Evolutionary conservation across 2,797 vertebrate genomes (phyloP), one percentile per base, ranked within the genome.

Genomic region (Zonotrichia albicollis): DNA sequence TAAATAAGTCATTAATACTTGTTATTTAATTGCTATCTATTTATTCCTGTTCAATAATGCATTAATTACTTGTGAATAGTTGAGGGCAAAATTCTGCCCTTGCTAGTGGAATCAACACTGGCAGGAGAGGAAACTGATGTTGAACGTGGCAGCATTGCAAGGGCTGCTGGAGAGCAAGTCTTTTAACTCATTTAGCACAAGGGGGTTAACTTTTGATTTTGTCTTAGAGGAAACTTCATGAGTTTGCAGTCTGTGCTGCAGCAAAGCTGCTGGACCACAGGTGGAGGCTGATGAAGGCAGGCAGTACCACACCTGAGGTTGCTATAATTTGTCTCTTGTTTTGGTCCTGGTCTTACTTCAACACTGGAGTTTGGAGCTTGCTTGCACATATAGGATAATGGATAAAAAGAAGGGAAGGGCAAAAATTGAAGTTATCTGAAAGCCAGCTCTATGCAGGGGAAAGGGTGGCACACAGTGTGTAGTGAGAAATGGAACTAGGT

Each of bases 31-130:
- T 98, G 96, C 94, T 94, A 96, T 96, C 87, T 97, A 97, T 98
- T 98, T 98, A 97, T 98, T 98, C 90, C 94, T 96, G 96, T 96
- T 96, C 94, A 97, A 97, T 98, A 98, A 98, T 97, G 91, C 58
- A 98, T 95, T 94, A 96, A 91, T 95, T 97, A 96, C 94, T 96
- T 89, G 87, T 96, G 96, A 97, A 96, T 95, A 96, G 96, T 97
- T 94, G 96, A 96, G 92, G 93, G 92, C 84, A 90, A 95, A 96
- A 93, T 91, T 36, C 48, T 92, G 53, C 85, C 89, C 95, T 96
- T 96, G 91, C 50, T 54, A 13, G 40, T 67, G 55, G 54, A 88
- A 53, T 74, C 84, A 75, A 46, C 42, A 54, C 36, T 38, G 45
- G 25, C 54, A 74, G 34, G 65, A 78, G 48, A 34, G 23, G 27